These are phyloP conservation scores for Thamnophis sirtalis DNA, from an alignment of 2,113 vertebrate species.

Conservation along the genomic window DNA sequence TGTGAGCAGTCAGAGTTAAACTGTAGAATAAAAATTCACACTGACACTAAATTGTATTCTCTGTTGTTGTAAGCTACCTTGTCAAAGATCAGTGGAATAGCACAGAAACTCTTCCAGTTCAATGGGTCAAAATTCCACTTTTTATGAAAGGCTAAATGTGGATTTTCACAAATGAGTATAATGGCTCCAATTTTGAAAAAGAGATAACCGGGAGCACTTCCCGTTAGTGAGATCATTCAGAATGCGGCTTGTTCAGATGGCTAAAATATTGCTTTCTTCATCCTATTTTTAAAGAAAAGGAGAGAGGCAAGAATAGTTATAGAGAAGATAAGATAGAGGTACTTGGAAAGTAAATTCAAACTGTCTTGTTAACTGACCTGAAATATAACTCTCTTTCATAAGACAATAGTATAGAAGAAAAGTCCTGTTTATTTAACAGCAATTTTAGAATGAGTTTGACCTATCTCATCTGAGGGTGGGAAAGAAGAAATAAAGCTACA, in stretches of 20 bases:
- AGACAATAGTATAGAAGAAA: conserved; percentile 9
- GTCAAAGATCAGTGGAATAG: conserved; percentile 43
- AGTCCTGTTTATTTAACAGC: conserved; percentile 10
- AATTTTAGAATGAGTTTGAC: conserved; percentile 20
- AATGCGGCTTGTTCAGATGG: conserved; percentile 51
- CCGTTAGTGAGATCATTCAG: conserved; percentile 62
- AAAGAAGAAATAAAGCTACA: not conserved
- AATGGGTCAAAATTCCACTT: conserved; percentile 66
- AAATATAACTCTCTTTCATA: conserved; percentile 36
- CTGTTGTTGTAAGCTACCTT: conserved; percentile 28
- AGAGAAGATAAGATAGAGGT: conserved; percentile 45
- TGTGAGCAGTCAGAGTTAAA: conserved; percentile 14
- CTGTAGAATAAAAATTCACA: not conserved
- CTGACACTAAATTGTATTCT: conserved; percentile 6
- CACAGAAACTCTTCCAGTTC: conserved; percentile 61
- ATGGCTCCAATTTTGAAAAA: conserved; percentile 70
- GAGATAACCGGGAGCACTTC: conserved; percentile 63
- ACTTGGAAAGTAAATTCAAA: conserved; percentile 51
- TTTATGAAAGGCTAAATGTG: conserved; percentile 57
- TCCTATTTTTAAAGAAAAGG: conserved; percentile 41
- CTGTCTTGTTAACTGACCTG: conserved; percentile 58
- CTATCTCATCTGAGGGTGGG: not conserved
- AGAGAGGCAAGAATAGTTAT: conserved; percentile 13
- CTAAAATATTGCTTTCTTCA: conserved; percentile 63
- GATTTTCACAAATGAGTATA: conserved; percentile 68